These are phyloP conservation scores for Tetramorium simillimum DNA, from an alignment of 1,140 invertebrate species.

Conservation along the genomic window DNA sequence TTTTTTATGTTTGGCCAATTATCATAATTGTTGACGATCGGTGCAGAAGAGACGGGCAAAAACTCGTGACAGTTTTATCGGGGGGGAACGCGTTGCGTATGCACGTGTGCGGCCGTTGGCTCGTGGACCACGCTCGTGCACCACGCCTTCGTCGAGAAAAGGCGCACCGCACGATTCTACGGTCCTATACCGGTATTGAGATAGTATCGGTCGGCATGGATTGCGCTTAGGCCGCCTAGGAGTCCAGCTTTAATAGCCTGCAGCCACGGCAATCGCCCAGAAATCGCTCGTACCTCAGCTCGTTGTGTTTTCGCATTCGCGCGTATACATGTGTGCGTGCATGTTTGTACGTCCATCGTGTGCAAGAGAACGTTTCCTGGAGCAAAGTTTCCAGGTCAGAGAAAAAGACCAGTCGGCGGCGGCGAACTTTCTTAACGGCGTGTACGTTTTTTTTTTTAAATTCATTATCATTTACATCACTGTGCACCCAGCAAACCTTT, in stretches of 20 bases:
- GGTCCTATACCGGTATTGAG: conserved; percentile 57
- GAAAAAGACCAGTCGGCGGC: conserved; percentile 37
- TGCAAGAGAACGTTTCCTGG: conserved; percentile 50
- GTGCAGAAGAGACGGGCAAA: not conserved
- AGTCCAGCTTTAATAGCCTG: conserved; percentile 63
- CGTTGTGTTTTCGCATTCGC: conserved; percentile 26
- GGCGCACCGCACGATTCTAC: conserved; percentile 30
- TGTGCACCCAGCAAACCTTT: not conserved
- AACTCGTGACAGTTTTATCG: conserved; percentile 39
- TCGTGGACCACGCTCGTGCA: conserved; percentile 55
- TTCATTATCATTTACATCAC: not conserved
- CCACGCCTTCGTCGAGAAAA: conserved; percentile 66
- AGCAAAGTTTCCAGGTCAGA: conserved; percentile 57
- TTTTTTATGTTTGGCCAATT: not conserved
- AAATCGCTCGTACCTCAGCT: conserved; percentile 59
- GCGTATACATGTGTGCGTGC: not conserved
- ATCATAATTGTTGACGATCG: conserved; percentile 9
- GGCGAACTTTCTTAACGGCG: not conserved
- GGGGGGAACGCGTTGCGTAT: conserved; percentile 28
- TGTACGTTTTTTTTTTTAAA: not conserved
- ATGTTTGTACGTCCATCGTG: not conserved
- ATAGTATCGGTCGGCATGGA: conserved; percentile 60
- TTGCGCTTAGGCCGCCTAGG: conserved; percentile 41
- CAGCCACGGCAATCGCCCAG: conserved; percentile 51
- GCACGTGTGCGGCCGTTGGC: conserved; percentile 51